Percentiles rank a stretch among this genome's conserved stretches.
Evolutionary conservation across 2,113 vertebrate species (phyloP).

Genomic region (Eulemur rufifrons): DNA sequence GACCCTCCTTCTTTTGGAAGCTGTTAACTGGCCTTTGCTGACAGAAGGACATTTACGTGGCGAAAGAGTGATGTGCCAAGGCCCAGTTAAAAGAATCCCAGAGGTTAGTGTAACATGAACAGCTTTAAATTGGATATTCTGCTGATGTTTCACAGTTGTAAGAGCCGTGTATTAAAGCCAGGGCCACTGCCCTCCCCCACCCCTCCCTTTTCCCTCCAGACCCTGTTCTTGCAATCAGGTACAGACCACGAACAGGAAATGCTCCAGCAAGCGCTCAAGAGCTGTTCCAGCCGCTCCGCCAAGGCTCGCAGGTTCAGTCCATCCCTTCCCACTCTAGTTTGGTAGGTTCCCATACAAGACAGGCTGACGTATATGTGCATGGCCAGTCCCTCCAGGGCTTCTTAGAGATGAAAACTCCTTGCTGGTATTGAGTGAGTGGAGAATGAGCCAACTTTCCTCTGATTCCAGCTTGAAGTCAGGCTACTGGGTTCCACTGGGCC

Average conservation of each 20-base stretch:
- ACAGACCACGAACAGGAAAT: neutral
- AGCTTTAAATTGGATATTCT: constrained; percentile 67
- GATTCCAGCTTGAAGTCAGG: neutral
- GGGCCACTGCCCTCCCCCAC: neutral
- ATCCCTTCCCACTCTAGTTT: neutral
- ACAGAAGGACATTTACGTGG: constrained; percentile 76
- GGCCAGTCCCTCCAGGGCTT: neutral
- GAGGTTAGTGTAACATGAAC: constrained; percentile 69
- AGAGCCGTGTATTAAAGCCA: constrained; percentile 38
- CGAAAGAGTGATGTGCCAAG: constrained; percentile 59
- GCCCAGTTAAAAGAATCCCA: constrained; percentile 70
- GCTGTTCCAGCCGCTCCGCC: neutral
- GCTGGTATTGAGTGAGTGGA: neutral
- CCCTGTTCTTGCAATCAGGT: constrained; percentile 45
- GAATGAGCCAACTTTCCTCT: neutral
- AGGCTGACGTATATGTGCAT: neutral
- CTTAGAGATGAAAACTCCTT: constrained; percentile 30
- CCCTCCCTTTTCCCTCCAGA: neutral
- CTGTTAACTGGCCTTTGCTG: constrained; percentile 72
- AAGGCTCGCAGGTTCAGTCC: neutral
- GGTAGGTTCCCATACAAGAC: neutral
- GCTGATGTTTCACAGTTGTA: constrained; percentile 64
- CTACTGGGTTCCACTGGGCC: neutral
- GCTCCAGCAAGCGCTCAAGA: neutral
- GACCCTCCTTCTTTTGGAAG: constrained; percentile 63